These are phyloP conservation scores for Lepidurus arcticus DNA, from an alignment of 1,140 invertebrate species.

Conservation along the genomic window DNA sequence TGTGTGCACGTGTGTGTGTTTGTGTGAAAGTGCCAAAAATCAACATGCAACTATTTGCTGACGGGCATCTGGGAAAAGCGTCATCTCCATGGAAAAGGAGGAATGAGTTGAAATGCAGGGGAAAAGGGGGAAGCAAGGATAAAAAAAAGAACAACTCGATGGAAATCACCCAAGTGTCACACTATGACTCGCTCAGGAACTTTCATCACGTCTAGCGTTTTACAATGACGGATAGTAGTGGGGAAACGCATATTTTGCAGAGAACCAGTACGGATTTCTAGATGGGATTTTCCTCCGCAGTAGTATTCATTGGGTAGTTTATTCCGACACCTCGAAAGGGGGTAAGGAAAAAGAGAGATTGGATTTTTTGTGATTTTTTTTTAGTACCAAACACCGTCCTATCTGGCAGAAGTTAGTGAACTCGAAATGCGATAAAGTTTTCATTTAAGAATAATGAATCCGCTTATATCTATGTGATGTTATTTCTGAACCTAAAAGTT, in stretches of 20 bases:
- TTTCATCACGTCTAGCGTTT: neutral
- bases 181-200: constrained; percentile 1
- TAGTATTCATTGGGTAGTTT: neutral
- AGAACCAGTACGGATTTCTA: no score
- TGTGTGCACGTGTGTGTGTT: neutral
- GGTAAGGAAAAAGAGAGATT: neutral
- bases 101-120: neutral
- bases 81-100: neutral
- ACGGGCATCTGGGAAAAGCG: neutral
- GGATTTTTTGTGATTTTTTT: neutral
- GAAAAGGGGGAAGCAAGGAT: neutral
- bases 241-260: no score
- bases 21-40: constrained; percentile 19
- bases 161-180: neutral
- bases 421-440: constrained; percentile 2
- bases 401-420: constrained; percentile 2
- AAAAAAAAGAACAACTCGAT: neutral
- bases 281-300: neutral
- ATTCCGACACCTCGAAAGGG: neutral
- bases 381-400: constrained; percentile 7
- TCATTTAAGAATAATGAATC: neutral
- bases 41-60: neutral
- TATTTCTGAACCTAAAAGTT: neutral
- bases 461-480: constrained; percentile 8
- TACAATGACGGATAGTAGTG: no score